Conservation (phyloP, 2,113 vertebrate genomes). For the Butorides virescens region DNA sequence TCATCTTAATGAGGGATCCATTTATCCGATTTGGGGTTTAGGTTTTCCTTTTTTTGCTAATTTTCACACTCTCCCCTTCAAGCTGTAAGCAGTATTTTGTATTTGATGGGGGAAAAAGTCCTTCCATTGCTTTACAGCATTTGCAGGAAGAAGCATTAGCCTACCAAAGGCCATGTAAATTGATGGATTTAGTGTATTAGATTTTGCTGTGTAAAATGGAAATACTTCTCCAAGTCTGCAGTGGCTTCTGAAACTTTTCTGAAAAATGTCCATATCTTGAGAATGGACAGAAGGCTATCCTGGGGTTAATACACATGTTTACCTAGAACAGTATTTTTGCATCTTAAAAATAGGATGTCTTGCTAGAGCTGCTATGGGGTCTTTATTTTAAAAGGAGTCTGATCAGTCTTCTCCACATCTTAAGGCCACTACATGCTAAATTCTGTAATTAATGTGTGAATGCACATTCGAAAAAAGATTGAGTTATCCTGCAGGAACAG, state of each 20-base stretch:
- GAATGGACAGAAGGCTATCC: not conserved
- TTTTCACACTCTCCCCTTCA: not conserved
- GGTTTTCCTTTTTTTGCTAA: not conserved
- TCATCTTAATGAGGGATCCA: constrained; percentile 1
- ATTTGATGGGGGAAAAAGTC: not conserved
- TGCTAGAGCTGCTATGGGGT: not conserved
- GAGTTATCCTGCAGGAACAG: not conserved
- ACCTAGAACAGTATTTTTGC: not conserved
- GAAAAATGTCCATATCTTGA: not conserved
- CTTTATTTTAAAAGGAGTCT: not conserved
- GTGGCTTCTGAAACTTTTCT: not conserved
- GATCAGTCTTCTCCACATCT: not conserved
- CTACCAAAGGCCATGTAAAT: not conserved
- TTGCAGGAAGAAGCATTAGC: not conserved
- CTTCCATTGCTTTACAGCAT: not conserved
- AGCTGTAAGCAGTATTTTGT: not conserved
- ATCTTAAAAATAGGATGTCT: not conserved
- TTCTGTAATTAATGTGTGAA: not conserved
- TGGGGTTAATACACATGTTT: not conserved
- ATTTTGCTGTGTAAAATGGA: not conserved
- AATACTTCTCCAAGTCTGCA: not conserved
- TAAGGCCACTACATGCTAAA: not conserved
- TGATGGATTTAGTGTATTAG: not conserved
- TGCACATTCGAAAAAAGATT: not conserved
- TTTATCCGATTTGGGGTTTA: not conserved